Evolutionary conservation across 2,797 vertebrate species (phyloP).

Genomic region (Alcedo quadribrachys): DNA sequence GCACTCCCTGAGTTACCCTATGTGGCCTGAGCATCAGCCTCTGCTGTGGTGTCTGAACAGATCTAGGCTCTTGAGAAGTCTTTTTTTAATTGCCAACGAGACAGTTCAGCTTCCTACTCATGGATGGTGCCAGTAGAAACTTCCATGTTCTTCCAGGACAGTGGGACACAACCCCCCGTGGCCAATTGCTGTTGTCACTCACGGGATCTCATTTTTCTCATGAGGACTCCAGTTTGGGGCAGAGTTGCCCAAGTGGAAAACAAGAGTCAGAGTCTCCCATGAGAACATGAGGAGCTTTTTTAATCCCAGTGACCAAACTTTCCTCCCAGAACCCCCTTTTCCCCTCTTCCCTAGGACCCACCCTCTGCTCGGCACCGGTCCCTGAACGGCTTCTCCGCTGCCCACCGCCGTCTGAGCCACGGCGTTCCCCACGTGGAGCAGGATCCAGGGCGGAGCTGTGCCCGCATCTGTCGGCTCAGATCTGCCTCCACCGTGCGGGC

Average conservation of each 20-base stretch:
- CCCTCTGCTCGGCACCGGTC: not conserved
- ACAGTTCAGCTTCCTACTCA: not conserved
- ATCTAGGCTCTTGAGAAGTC: not conserved
- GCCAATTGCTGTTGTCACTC: fast-evolving
- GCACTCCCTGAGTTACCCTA: not conserved
- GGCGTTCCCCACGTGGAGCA: not conserved
- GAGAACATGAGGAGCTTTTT: not conserved
- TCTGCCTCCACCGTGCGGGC: not conserved
- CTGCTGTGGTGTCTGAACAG: fast-evolving
- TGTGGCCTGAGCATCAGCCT: not conserved
- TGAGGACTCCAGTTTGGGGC: fast-evolving
- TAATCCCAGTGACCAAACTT: not conserved
- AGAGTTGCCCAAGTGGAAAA: not conserved
- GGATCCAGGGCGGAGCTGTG: not conserved
- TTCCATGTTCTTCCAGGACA: not conserved
- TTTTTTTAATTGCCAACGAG: not conserved
- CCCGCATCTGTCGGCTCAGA: fast-evolving
- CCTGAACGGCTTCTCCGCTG: fast-evolving
- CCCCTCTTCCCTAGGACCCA: not conserved
- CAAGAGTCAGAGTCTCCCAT: not conserved
- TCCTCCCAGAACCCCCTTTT: not conserved
- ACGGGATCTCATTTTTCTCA: not conserved
- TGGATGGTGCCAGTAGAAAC: not conserved
- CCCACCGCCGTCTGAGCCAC: fast-evolving
- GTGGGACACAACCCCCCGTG: not conserved